A percentile compares a stretch with the other conserved stretches of the same genome.
Evolutionary conservation across 2,797 vertebrate genomes (phyloP).

Genomic region (Paguma larvata): DNA sequence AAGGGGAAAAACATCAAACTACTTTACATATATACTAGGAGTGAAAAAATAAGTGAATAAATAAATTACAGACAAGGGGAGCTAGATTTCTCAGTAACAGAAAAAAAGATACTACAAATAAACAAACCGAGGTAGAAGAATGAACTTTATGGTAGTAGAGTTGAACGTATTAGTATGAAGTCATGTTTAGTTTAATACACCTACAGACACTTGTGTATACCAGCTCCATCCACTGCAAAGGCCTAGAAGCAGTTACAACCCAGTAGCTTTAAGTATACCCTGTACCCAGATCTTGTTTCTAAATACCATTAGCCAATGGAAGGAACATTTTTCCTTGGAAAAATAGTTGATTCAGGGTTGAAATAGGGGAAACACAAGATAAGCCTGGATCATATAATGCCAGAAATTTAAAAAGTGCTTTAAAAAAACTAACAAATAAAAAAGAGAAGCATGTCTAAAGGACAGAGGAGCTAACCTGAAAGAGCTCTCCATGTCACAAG

Average conservation of each 20-base stretch:
- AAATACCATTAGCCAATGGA: not conserved
- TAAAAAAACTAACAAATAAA: not conserved
- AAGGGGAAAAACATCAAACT: not conserved
- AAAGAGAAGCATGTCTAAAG: not conserved
- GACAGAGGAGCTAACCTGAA: not conserved
- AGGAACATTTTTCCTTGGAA: not conserved
- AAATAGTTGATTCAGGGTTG: not conserved
- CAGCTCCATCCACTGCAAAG: not conserved
- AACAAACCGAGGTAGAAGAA: not conserved
- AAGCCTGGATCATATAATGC: not conserved
- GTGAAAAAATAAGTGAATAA: constrained; percentile 24
- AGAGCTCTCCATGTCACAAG: not conserved
- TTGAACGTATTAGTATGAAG: not conserved
- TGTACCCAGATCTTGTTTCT: not conserved
- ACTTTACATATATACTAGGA: not conserved
- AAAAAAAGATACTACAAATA: constrained; percentile 64
- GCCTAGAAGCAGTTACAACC: not conserved
- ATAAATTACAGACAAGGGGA: constrained; percentile 18
- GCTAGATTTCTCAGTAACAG: constrained; percentile 44
- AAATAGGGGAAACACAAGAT: not conserved
- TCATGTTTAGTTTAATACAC: not conserved
- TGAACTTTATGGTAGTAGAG: not conserved
- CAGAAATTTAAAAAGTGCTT: not conserved
- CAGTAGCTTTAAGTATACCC: not conserved
- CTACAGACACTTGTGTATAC: not conserved